A percentile compares a stretch with the other conserved stretches of the same genome.
Conservation (phyloP, 2,113 vertebrate species). For the Cephalopholis sonnerati region DNA sequence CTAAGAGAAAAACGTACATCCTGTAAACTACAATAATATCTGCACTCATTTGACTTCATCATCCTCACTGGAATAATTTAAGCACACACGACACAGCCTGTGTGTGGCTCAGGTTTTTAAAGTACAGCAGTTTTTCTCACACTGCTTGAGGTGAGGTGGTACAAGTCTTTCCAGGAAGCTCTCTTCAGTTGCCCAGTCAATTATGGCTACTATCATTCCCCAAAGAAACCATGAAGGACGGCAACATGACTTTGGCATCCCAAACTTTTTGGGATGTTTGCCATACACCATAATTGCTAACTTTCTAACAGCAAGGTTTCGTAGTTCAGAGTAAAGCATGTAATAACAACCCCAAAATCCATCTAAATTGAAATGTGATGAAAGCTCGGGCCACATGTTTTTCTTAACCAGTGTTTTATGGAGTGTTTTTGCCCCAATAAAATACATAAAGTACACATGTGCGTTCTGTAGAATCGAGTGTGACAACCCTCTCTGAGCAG, state of each 20-base stretch:
- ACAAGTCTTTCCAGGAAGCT: constrained; percentile 26
- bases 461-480: not conserved
- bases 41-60: not conserved
- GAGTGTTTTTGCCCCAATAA: not conserved
- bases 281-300: constrained; percentile 54
- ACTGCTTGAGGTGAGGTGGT: not conserved
- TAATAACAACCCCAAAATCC: constrained; percentile 5
- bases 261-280: constrained; percentile 33
- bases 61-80: not conserved
- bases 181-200: not conserved
- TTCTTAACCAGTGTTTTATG: constrained; percentile 9
- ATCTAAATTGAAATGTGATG: constrained; percentile 42
- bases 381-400: constrained; percentile 16
- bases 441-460: constrained; percentile 14
- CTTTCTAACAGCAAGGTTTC: constrained; percentile 28
- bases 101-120: not conserved
- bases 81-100: not conserved
- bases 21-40: not conserved
- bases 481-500: too few species aligned
- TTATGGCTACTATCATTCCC: constrained; percentile 27
- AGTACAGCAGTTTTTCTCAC: not conserved
- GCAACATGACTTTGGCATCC: constrained; percentile 34
- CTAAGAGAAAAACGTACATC: not conserved
- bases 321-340: constrained; percentile 34
- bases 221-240: constrained; percentile 44